A percentile compares a stretch with the other conserved stretches of the same genome.
phyloP scores from a whole-genome alignment of 37 sponge, comb jelly and placozoan species.

The Tethya wilhelma region DNA sequence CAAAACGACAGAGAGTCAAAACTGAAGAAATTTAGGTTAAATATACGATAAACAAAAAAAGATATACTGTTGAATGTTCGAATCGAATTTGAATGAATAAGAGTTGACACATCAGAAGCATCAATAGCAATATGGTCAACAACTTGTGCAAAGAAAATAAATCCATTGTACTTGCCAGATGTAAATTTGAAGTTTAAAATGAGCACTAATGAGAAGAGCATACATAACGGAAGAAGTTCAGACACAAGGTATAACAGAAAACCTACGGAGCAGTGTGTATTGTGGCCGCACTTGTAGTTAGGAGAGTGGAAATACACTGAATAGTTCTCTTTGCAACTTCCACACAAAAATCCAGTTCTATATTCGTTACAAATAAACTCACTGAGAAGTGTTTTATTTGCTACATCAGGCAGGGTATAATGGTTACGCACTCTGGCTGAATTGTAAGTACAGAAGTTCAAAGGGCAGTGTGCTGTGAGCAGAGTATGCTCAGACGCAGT shows the following conservation, averaged over 20 bases:
- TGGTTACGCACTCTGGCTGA: background rate
- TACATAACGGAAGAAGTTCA: constrained; percentile 37
- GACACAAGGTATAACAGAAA: constrained; percentile 34
- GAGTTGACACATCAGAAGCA: constrained; percentile 14
- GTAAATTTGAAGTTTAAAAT: constrained; percentile 40
- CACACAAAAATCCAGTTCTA: constrained; percentile 40
- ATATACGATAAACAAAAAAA: constrained; percentile 29
- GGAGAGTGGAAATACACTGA: constrained; percentile 40
- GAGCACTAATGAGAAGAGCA: constrained; percentile 23
- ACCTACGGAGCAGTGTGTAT: constrained; percentile 17
- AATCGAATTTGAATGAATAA: background rate
- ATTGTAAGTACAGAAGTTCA: constrained; percentile 20
- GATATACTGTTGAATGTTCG: background rate
- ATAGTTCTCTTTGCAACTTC: constrained; percentile 7
- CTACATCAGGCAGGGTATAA: background rate
- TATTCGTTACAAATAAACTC: constrained; percentile 15
- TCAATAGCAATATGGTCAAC: constrained; percentile 5
- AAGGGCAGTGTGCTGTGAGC: constrained; percentile 32
- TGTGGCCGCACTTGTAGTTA: constrained; percentile 1
- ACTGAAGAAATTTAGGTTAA: constrained; percentile 56
- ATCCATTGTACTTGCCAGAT: constrained; percentile 23
- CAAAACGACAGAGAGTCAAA: constrained; percentile 40
- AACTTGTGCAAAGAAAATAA: constrained; percentile 49
- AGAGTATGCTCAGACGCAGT: background rate
- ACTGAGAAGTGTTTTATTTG: background rate